Percentiles rank a stretch among this genome's conserved stretches.
These are phyloP conservation scores for Incurvaria masculella DNA, from an alignment of 2,888 invertebrate species.

Conservation along the genomic window DNA sequence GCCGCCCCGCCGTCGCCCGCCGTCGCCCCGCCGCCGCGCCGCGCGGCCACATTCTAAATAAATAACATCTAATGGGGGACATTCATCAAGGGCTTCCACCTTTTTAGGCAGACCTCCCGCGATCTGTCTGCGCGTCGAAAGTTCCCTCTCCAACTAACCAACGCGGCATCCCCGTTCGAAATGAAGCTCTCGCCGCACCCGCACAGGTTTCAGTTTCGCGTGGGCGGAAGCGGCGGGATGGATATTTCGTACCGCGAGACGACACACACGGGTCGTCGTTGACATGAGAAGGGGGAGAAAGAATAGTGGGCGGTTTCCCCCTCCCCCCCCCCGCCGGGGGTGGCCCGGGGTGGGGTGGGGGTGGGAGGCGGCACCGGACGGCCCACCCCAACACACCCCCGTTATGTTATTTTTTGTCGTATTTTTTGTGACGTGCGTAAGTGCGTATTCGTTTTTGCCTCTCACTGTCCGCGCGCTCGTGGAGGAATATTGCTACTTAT, in stretches of 20 bases:
- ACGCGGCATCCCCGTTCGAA: slow-evolving; percentile 13
- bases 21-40: neutral
- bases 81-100: slow-evolving; percentile 56
- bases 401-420: slow-evolving; percentile 36
- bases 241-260: slow-evolving; percentile 33
- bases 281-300: slow-evolving; percentile 36
- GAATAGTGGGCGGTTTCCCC: slow-evolving; percentile 25
- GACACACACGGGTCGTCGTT: slow-evolving; percentile 40
- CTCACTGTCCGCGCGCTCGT: neutral
- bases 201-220: slow-evolving; percentile 20
- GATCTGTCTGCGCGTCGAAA: slow-evolving; percentile 40
- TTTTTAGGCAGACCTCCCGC: slow-evolving; percentile 51
- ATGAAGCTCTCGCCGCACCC: slow-evolving; percentile 16
- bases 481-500: no score
- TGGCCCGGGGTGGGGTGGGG: neutral
- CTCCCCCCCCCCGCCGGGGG: neutral
- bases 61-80: slow-evolving; percentile 59
- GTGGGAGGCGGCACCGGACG: neutral
- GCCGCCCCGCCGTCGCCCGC: no score
- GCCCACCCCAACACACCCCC: neutral
- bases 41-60: slow-evolving; percentile 56
- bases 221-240: slow-evolving; percentile 10
- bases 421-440: slow-evolving; percentile 34
- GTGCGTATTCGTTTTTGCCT: slow-evolving; percentile 30
- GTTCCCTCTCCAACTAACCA: slow-evolving; percentile 30